These are phyloP conservation scores for Neolamprologus sp. DNA, from an alignment of 2,113 vertebrate species.

Conservation along the genomic window DNA sequence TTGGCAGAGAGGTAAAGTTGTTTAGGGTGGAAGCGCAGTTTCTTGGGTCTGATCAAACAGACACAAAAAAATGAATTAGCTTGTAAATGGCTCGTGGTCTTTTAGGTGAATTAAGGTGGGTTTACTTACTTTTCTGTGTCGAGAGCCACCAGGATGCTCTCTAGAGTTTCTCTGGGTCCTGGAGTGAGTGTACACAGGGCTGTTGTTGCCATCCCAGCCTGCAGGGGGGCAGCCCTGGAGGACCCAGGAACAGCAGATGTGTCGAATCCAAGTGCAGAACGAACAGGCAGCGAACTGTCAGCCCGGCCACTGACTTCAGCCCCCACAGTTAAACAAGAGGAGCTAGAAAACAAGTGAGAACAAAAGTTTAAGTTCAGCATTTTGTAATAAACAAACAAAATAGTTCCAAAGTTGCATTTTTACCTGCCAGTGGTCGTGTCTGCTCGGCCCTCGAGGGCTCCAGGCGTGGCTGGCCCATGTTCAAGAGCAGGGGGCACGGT, in stretches of 20 bases:
- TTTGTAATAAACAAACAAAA: neutral
- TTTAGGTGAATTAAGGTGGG: neutral
- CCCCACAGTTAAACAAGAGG: conserved; percentile 49
- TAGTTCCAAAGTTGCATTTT: neutral
- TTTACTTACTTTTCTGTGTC: conserved; percentile 90
- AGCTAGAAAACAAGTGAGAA: conserved; percentile 47
- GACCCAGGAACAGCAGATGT: conserved; percentile 63
- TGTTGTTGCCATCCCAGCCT: neutral
- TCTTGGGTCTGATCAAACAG: conserved; percentile 83
- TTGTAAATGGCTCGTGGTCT: neutral
- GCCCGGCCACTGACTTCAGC: conserved; percentile 71
- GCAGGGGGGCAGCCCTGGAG: conserved; percentile 60
- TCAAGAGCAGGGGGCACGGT: conserved; percentile 58
- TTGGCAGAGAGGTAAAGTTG: conserved; percentile 95
- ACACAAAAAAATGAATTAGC: neutral
- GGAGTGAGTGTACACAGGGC: conserved; percentile 3
- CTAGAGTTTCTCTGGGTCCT: conserved; percentile 87
- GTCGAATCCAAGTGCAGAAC: conserved; percentile 67
- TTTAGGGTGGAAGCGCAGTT: conserved; percentile 95
- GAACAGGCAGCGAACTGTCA: conserved; percentile 67
- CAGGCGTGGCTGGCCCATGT: conserved; percentile 66
- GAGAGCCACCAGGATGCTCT: conserved; percentile 88
- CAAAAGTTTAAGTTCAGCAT: neutral
- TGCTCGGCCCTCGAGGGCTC: conserved; percentile 79
- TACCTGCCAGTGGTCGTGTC: conserved; percentile 95